A percentile compares a stretch with the other conserved stretches of the same genome.
phyloP scores from a whole-genome alignment of 2,888 invertebrate genomes.

The Antheraea yamamai region DNA sequence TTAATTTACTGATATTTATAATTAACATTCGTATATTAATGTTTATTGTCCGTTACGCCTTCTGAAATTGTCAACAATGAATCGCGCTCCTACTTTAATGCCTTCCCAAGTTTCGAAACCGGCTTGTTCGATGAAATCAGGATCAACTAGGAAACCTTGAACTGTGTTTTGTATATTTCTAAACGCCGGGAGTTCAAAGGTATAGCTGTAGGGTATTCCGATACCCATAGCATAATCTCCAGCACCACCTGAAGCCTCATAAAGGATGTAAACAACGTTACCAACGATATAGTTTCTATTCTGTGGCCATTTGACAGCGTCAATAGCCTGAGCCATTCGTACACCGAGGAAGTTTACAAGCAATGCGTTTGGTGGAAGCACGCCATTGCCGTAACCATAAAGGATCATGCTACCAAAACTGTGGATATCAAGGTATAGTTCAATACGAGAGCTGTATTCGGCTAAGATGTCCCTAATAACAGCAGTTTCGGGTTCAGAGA shows the following conservation, averaged over 20 bases:
- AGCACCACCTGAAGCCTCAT: conserved; percentile 83
- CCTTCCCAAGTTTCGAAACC: conserved; percentile 84
- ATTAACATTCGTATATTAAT: not conserved
- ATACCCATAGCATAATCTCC: conserved; percentile 83
- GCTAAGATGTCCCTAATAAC: conserved; percentile 81
- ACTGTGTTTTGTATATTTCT: conserved; percentile 52
- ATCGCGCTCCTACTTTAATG: conserved; percentile 74
- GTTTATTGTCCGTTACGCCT: conserved; percentile 20
- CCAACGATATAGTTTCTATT: conserved; percentile 76
- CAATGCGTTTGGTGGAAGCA: conserved; percentile 73
- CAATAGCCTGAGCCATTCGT: conserved; percentile 69
- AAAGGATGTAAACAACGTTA: conserved; percentile 71
- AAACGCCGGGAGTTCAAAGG: conserved; percentile 82
- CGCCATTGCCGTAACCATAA: conserved; percentile 60
- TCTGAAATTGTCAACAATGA: conserved; percentile 34
- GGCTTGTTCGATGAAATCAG: conserved; percentile 78
- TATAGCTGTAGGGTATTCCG: conserved; percentile 80
- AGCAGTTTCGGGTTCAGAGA: conserved; percentile 86
- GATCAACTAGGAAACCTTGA: conserved; percentile 80
- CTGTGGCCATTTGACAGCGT: conserved; percentile 64
- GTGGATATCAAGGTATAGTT: conserved; percentile 88
- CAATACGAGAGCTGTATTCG: conserved; percentile 68
- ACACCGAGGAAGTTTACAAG: conserved; percentile 64
- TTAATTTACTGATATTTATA: not conserved
- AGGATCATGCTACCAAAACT: conserved; percentile 86